Percentiles rank a stretch among this genome's conserved stretches.
Conservation (phyloP, 2,888 invertebrate species). For the Epinotia brunnichana region DNA sequence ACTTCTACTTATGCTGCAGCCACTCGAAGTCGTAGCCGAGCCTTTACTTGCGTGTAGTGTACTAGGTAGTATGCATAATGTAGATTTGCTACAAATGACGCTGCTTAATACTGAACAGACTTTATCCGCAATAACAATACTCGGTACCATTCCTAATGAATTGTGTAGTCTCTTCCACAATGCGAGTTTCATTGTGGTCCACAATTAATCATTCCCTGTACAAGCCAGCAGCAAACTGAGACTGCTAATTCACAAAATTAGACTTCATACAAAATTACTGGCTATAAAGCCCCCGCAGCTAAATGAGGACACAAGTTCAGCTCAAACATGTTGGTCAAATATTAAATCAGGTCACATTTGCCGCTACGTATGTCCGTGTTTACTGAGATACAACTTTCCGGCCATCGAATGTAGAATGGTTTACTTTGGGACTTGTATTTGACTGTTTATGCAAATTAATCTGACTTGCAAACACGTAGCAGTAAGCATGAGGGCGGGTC, state of each 20-base stretch:
- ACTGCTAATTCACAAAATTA: conserved; percentile 67
- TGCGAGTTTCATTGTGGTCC: conserved; percentile 18
- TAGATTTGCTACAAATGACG: not conserved
- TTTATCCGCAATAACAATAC: not conserved
- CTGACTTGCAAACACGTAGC: conserved; percentile 62
- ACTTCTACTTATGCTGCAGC: too few species aligned
- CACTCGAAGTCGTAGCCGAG: too few species aligned
- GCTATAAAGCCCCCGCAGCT: conserved; percentile 62
- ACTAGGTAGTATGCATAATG: not conserved
- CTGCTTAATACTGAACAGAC: not conserved
- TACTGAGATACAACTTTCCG: conserved; percentile 78
- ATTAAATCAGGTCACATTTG: conserved; percentile 82
- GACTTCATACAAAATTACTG: conserved; percentile 70
- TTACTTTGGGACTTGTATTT: conserved; percentile 73
- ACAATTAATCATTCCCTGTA: conserved; percentile 24
- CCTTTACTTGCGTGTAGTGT: too few species aligned
- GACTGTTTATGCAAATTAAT: conserved; percentile 79
- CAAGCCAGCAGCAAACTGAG: conserved; percentile 4
- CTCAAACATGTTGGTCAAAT: conserved; percentile 73
- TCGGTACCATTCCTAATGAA: conserved; percentile 11
- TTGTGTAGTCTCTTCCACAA: conserved; percentile 4
- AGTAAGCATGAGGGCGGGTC: conserved; percentile 50
- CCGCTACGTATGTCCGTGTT: conserved; percentile 70
- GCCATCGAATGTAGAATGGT: conserved; percentile 76
- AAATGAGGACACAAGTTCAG: conserved; percentile 70